A percentile compares a stretch with the other conserved stretches of the same genome.
phyloP scores from a whole-genome alignment of 2,113 vertebrate species.

The Hepsetus odoe region DNA sequence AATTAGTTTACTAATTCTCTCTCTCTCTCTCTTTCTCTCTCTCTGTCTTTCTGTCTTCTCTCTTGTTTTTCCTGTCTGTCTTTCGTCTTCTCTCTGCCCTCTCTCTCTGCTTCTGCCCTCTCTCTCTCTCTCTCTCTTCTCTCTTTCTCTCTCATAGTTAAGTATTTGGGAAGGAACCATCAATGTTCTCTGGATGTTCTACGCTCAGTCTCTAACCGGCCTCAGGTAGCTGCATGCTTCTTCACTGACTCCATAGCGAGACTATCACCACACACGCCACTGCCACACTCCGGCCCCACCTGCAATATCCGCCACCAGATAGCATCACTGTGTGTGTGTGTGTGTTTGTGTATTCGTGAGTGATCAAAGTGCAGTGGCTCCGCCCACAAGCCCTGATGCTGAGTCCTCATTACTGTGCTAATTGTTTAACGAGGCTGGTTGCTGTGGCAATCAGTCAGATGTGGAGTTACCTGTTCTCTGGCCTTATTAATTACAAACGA shows the following conservation, averaged over 20 bases:
- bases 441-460: constrained; percentile 7
- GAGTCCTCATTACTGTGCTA: constrained; percentile 10
- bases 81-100: no score
- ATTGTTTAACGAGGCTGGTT: constrained; percentile 23
- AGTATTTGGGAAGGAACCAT: constrained; percentile 88
- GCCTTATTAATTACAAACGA: no score
- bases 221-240: constrained; percentile 73
- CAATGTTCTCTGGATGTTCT: constrained; percentile 80
- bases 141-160: constrained; percentile 61
- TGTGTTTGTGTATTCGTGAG: no score
- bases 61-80: not conserved
- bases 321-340: no score
- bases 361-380: not conserved
- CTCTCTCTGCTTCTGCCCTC: not conserved
- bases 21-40: constrained; percentile 12
- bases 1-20: not conserved
- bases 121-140: not conserved
- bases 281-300: no score
- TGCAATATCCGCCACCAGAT: no score
- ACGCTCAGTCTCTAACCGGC: constrained; percentile 73
- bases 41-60: constrained; percentile 3
- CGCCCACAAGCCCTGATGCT: not conserved
- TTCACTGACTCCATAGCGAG: constrained; percentile 74
- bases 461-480: constrained; percentile 7
- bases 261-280: not conserved